Evolutionary conservation across 2,888 invertebrate species (phyloP), one percentile per base, ranked within the genome.

Genomic region (Brachypterus glaber): DNA sequence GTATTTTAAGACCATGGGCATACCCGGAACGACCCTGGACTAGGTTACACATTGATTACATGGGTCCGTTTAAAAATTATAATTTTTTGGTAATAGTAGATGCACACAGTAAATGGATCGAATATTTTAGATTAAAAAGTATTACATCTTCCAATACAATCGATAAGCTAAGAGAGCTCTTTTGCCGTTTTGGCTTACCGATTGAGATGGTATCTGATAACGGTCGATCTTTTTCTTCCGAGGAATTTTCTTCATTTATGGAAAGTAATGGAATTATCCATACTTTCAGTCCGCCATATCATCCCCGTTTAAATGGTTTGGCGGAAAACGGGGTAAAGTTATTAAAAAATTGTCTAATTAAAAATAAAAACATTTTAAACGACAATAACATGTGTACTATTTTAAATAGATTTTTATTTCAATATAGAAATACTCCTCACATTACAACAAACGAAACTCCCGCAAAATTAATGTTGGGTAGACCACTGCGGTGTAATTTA

Each of bases 161-260:
- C 12, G 39, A 42, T 33, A 46, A 24, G 8, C 31, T 48, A 25
- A 26, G 41, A 18, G 11, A 17, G 2, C 3, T 18, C 14, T 51
- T 52, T 51, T 40, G 50, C 17, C 44, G 51, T 15, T 54, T 50
- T 46, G 52, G 54, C 0, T 45, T 57, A 12, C 55, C 53, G 5
- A 44, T 42, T 7, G 18, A 15, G 1, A 17, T 55, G 9, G 50
- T 56, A 9, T 47, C 53, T 1, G 55, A 54, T 39, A 55, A 55
- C 37, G 54, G 49, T 9, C 40, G 44, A 4, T 31, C 44, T 12
- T 54, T 52, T 40, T 38, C 39, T 4, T 50, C 51, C 15, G 35
- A 39, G 18, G 46, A 49, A 36, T 50, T 54, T 40, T 15, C 27
- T 18, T 8, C 13, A 8, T 41, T 44, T 26, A 30, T 42, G 33